These are phyloP conservation scores for Connochaetes taurinus DNA, from an alignment of 2,113 vertebrate genomes.

Conservation along the genomic window DNA sequence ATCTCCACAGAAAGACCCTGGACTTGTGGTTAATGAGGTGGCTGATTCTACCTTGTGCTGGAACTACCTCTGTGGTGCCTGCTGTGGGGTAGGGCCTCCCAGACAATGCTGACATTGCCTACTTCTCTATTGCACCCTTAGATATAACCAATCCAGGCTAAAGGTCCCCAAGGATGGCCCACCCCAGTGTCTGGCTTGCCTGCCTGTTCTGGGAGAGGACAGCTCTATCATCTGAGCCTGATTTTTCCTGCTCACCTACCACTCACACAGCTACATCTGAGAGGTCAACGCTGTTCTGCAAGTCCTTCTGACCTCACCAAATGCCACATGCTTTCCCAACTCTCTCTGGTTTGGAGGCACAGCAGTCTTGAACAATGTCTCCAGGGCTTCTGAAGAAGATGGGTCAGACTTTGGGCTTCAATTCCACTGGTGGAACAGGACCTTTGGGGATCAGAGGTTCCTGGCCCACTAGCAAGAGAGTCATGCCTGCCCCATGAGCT, in stretches of 20 bases:
- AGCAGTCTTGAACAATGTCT: background rate
- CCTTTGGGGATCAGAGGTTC: background rate
- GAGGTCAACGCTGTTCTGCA: background rate
- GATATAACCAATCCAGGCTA: background rate
- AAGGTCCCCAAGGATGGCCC: background rate
- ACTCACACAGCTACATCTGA: background rate
- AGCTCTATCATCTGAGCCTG: background rate
- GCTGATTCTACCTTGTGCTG: background rate
- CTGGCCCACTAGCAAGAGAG: background rate
- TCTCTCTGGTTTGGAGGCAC: background rate
- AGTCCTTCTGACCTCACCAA: accelerated
- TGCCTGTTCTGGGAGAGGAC: background rate
- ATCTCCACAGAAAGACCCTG: background rate
- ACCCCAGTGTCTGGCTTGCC: background rate
- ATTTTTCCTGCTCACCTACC: background rate
- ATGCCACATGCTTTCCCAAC: background rate
- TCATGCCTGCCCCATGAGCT: background rate
- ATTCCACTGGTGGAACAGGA: background rate
- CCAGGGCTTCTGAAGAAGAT: background rate
- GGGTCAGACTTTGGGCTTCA: background rate
- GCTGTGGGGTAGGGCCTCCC: background rate
- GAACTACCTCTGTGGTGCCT: background rate
- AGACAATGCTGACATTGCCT: background rate
- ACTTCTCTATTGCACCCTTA: background rate
- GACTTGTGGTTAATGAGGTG: background rate